Evolutionary conservation across 2,888 invertebrate genomes (phyloP).

Genomic region (Drosophila cyrtoloma): DNA sequence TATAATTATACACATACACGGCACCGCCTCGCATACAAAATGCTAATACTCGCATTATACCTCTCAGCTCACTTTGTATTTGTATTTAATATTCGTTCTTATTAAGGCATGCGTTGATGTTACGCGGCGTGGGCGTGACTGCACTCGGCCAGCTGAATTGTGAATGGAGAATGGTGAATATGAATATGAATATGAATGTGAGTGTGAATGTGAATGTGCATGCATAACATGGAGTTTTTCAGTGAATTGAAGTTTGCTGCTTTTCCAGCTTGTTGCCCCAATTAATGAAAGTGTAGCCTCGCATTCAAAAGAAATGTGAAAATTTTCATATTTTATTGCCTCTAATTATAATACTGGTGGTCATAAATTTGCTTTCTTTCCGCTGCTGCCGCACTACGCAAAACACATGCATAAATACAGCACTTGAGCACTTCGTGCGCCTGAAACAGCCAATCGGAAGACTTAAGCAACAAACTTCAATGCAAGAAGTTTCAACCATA

Average conservation of each 20-base stretch:
- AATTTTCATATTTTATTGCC: constrained; percentile 65
- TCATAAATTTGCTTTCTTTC: constrained; percentile 24
- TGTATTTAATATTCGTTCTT: constrained; percentile 34
- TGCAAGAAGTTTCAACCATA: background rate
- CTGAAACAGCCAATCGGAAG: constrained; percentile 15
- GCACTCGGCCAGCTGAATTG: constrained; percentile 38
- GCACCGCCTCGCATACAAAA: constrained; percentile 41
- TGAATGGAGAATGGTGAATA: constrained; percentile 40
- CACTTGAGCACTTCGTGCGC: constrained; percentile 10
- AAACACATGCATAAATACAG: constrained; percentile 6
- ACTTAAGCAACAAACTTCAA: constrained; percentile 28
- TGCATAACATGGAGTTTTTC: constrained; percentile 25
- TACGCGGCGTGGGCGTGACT: constrained; percentile 25
- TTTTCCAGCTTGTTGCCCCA: constrained; percentile 59
- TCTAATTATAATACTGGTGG: constrained; percentile 51
- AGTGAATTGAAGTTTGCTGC: constrained; percentile 38
- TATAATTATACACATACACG: constrained; percentile 30
- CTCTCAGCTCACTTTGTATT: constrained; percentile 6
- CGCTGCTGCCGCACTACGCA: constrained; percentile 29
- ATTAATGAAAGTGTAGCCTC: constrained; percentile 33
- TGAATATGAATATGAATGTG: constrained; percentile 38
- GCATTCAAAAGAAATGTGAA: constrained; percentile 17
- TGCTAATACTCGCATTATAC: constrained; percentile 17
- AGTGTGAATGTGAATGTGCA: background rate
- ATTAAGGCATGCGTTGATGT: constrained; percentile 47